Conservation (phyloP, 1,140 invertebrate species). For the Planococcus citri region DNA sequence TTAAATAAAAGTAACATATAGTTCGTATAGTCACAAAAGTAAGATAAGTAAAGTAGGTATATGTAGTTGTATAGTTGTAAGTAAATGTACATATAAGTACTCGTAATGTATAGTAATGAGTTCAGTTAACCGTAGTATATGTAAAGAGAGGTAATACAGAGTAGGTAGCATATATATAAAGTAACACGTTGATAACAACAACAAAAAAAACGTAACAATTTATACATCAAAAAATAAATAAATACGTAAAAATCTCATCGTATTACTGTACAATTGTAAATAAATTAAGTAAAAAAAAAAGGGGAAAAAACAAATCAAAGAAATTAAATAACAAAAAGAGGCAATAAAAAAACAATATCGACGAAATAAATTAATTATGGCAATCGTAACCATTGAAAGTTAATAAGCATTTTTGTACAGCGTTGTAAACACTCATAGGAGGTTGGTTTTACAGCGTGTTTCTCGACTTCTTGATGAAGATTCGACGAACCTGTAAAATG, state of each 20-base stretch:
- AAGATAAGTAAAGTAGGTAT: no score
- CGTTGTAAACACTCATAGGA: background rate
- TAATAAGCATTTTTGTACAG: constrained; percentile 1
- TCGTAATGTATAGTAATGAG: no score
- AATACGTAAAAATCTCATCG: no score
- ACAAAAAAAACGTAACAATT: background rate
- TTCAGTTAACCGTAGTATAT: background rate
- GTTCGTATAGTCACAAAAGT: background rate
- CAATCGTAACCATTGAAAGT: background rate
- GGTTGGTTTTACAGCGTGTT: background rate
- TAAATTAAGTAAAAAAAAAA: background rate
- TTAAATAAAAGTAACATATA: no score
- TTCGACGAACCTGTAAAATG: no score
- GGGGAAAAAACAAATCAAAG: background rate
- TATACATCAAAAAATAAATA: background rate
- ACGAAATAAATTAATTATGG: background rate
- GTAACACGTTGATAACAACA: background rate
- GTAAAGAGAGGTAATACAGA: no score
- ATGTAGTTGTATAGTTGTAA: no score
- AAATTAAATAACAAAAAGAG: background rate
- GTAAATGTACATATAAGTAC: no score
- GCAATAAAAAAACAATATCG: background rate
- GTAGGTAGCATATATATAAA: no score
- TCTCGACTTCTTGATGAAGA: background rate
- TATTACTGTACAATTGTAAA: background rate